Evolutionary conservation across 2,113 vertebrate genomes (phyloP), one percentile per base, ranked within the genome.

Genomic region (Aplodontia rufa): DNA sequence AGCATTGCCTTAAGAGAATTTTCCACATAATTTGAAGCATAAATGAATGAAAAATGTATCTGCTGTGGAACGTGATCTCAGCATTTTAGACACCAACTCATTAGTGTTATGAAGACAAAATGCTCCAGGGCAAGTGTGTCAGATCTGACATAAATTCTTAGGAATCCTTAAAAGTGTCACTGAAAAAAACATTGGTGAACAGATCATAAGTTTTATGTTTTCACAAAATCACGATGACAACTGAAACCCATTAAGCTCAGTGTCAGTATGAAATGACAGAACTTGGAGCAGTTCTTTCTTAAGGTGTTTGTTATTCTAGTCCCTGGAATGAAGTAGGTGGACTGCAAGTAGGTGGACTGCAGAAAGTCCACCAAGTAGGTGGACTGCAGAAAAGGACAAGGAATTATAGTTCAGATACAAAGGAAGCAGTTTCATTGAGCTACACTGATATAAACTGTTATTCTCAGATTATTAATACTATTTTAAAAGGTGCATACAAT

Each of bases 181-280:
- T 28, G 11, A 69, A 37, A 40, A 49, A 75, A 91, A 32, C 24
- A n/a, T 26, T 55, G 47, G 79, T 89, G 93, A 89, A 68, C 62
- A 92, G 37, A 93, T 81, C 26, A 58, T 64, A 74, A 90, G 49
- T 32, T 83, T 96, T 91, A 87, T 45, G 17, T 55, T 89, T 82
- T 89, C 82, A 87, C 24, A 75, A 90, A 66, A 68, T 49, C 5
- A 12, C 49, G 35, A 26, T 94, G n/a, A 78, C 42, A 96, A 49
- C 55, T 76, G 45, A 93, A 96, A 87, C 8, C 74, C 47, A 62
- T 89, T 82, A 89, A 40, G 16, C 8, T 89, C 55, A 32, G 24
- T 30, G 32, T 82, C 68, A 69, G 17, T 51, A 26, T 37, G 64
- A 93, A 93, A 78, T 92, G 55, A 78, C 69, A 95, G 55, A 94